Percentiles rank a stretch among this genome's conserved stretches.
phyloP scores from a whole-genome alignment of 2,888 invertebrate genomes.

The Drosophila merina region DNA sequence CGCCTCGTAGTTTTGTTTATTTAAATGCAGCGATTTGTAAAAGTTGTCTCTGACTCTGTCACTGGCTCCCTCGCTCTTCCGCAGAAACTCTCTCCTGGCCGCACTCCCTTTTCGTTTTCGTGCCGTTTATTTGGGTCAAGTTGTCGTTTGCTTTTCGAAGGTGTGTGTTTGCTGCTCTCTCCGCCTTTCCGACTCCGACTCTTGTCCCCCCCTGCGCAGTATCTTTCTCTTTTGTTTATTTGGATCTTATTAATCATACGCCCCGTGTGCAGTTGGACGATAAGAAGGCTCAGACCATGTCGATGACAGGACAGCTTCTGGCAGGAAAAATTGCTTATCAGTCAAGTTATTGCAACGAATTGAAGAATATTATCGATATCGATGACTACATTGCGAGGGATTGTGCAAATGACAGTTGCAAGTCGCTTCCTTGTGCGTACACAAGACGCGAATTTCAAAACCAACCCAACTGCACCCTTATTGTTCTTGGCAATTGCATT shows the following conservation, averaged over 20 bases:
- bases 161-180: slow-evolving; percentile 47
- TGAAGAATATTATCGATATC: slow-evolving; percentile 31
- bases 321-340: slow-evolving; percentile 48
- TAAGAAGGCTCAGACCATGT: slow-evolving; percentile 53
- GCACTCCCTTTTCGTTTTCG: slow-evolving; percentile 17
- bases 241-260: slow-evolving; percentile 53
- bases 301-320: slow-evolving; percentile 39
- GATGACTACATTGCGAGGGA: slow-evolving; percentile 35
- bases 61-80: slow-evolving; percentile 13
- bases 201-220: neutral
- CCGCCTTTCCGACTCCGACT: neutral
- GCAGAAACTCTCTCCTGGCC: slow-evolving; percentile 16
- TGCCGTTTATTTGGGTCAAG: slow-evolving; percentile 66
- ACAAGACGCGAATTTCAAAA: slow-evolving; percentile 22
- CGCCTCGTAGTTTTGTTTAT: slow-evolving; percentile 75
- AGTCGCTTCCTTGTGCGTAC: slow-evolving; percentile 37
- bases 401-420: slow-evolving; percentile 34
- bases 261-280: slow-evolving; percentile 56
- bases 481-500: slow-evolving; percentile 38
- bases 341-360: slow-evolving; percentile 52
- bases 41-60: slow-evolving; percentile 19
- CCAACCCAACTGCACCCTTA: slow-evolving; percentile 34
- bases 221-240: slow-evolving; percentile 50
- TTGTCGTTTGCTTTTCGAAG: slow-evolving; percentile 54
- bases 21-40: slow-evolving; percentile 70